A percentile compares a stretch with the other conserved stretches of the same genome.
phyloP scores from a whole-genome alignment of 2,113 vertebrate genomes.

The Pelodiscus sinensis region DNA sequence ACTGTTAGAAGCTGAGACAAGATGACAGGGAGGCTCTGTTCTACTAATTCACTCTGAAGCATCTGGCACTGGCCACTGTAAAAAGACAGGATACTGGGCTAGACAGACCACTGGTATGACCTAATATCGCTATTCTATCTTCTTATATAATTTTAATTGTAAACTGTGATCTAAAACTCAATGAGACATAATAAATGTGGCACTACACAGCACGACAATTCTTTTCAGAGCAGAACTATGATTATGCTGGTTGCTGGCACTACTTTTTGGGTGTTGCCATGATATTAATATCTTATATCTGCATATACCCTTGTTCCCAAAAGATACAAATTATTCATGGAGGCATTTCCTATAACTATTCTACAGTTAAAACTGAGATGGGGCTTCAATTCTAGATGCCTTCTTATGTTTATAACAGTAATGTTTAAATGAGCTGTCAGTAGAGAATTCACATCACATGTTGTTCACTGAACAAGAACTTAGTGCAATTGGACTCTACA shows the following conservation, averaged over 20 bases:
- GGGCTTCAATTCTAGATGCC: constrained; percentile 14
- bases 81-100: too few relatives aligned
- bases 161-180: fast-evolving
- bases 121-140: too few relatives aligned
- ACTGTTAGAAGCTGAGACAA: too few relatives aligned
- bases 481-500: constrained; percentile 38
- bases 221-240: not conserved
- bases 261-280: not conserved
- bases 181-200: not conserved
- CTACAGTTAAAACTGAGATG: not conserved
- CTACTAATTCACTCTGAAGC: too few relatives aligned
- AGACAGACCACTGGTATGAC: too few relatives aligned
- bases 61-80: too few relatives aligned
- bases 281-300: not conserved
- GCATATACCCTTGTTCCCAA: not conserved
- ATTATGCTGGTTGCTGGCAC: not conserved
- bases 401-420: constrained; percentile 26
- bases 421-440: not conserved
- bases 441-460: constrained; percentile 38
- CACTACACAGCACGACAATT: fast-evolving
- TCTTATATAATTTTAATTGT: fast-evolving
- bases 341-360: not conserved
- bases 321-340: not conserved
- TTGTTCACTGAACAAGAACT: constrained; percentile 60
- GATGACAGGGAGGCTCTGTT: too few relatives aligned